Conservation (phyloP, 2,888 invertebrate species). For the Dicycla oo region DNA sequence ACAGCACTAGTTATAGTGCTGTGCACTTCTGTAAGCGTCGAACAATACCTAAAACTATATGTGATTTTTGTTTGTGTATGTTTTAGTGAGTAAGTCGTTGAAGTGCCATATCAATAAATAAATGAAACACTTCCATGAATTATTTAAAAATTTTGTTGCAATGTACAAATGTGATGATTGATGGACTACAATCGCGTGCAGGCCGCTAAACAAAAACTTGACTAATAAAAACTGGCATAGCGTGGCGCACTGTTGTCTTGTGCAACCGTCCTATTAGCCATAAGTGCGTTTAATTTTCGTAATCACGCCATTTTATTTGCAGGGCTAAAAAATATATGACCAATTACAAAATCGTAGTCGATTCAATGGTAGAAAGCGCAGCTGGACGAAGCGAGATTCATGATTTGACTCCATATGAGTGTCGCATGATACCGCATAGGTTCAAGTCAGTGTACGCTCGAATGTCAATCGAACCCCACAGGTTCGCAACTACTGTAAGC, state of each 20-base stretch:
- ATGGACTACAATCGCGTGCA: conserved; percentile 51
- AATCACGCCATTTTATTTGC: conserved; percentile 44
- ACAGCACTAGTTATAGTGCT: too few relatives aligned
- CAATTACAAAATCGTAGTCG: conserved; percentile 21
- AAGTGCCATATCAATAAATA: too few relatives aligned
- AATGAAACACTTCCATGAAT: background rate
- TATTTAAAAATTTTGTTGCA: conserved; percentile 15
- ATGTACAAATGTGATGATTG: conserved; percentile 40
- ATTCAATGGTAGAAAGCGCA: background rate
- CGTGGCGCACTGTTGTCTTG: conserved; percentile 42
- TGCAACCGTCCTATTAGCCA: conserved; percentile 41
- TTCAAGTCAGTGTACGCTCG: too few relatives aligned
- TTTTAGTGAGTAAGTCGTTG: too few relatives aligned
- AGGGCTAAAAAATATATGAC: conserved; percentile 25
- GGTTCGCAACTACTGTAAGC: too few relatives aligned
- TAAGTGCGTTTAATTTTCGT: conserved; percentile 49
- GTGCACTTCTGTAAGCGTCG: too few relatives aligned
- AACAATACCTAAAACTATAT: too few relatives aligned
- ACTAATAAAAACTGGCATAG: conserved; percentile 36
- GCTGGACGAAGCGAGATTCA: background rate
- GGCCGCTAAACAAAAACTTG: conserved; percentile 40
- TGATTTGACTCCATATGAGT: too few relatives aligned
- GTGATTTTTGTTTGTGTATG: too few relatives aligned
- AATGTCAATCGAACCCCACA: too few relatives aligned
- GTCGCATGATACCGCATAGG: too few relatives aligned